Evolutionary conservation across 2,797 vertebrate species (phyloP).

Genomic region (Myotis findleyi): DNA sequence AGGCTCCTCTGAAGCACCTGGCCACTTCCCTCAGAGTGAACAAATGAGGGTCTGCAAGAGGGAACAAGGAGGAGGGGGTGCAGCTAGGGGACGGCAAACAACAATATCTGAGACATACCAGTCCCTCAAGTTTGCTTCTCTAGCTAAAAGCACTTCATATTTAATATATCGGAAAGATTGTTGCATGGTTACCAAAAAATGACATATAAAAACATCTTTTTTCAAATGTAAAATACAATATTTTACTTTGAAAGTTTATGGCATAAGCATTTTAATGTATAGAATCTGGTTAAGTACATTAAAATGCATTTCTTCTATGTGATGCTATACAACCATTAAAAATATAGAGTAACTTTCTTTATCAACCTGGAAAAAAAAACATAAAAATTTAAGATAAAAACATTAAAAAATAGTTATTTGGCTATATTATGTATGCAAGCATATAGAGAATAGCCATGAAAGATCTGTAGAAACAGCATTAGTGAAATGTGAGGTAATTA

Average conservation of each 20-base stretch:
- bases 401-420: not conserved
- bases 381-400: not conserved
- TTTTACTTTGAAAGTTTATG: not conserved
- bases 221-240: not conserved
- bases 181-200: not conserved
- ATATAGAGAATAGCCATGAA: not conserved
- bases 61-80: not conserved
- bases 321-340: not conserved
- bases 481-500: not conserved
- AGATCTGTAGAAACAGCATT: not conserved
- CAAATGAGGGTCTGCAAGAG: not conserved
- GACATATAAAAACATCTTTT: not conserved
- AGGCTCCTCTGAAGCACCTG: not conserved
- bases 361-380: not conserved
- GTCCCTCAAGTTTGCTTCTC: not conserved
- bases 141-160: not conserved
- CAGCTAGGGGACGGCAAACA: not conserved
- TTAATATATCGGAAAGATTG: not conserved
- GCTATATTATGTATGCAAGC: not conserved
- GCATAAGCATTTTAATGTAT: not conserved
- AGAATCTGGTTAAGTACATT: not conserved
- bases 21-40: not conserved
- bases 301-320: not conserved
- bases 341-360: constrained; percentile 3
- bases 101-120: not conserved